Conservation (phyloP, 2,113 vertebrate species). For the Gopherus flavomarginatus region DNA sequence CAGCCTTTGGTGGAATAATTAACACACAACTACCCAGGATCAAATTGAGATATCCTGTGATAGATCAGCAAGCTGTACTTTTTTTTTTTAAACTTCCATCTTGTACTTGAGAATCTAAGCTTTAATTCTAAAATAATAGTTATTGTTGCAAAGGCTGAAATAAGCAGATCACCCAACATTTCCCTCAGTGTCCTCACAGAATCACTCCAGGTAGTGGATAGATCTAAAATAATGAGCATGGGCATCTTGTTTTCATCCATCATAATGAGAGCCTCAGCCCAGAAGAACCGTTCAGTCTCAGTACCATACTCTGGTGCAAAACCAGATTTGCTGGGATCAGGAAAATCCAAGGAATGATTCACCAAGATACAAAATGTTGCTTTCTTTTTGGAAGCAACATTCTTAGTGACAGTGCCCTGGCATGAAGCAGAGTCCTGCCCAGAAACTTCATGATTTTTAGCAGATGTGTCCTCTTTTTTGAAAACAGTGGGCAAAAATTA, state of each 20-base stretch:
- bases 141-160: background rate
- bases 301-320: background rate
- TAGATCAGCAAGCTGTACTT: background rate
- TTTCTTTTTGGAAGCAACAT: background rate
- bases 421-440: background rate
- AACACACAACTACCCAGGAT: background rate
- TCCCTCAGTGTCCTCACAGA: background rate
- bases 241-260: background rate
- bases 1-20: conserved; percentile 11
- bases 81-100: background rate
- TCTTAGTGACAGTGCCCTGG: background rate
- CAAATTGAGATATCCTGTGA: background rate
- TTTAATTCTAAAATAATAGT: background rate
- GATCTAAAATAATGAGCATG: background rate
- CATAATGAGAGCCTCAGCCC: background rate
- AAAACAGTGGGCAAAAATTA: background rate
- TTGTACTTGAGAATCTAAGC: background rate
- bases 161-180: background rate
- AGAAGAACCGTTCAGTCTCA: background rate
- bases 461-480: background rate
- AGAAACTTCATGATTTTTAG: background rate
- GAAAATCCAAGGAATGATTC: background rate
- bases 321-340: background rate
- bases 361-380: background rate
- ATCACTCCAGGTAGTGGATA: background rate